These are phyloP conservation scores for Cnemophilus loriae DNA, from an alignment of 2,113 vertebrate genomes.

Conservation along the genomic window DNA sequence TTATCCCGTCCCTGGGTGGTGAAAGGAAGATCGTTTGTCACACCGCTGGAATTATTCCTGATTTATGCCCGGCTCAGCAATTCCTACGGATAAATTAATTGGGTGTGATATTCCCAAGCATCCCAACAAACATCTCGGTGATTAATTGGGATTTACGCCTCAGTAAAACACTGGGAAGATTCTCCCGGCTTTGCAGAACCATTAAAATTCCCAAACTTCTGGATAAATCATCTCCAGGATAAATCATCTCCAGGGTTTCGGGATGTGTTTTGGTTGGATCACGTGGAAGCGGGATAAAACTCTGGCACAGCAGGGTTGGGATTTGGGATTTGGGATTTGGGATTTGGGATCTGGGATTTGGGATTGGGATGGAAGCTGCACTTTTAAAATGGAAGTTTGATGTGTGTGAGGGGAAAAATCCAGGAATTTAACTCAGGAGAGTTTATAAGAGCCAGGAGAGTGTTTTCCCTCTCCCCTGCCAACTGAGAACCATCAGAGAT, in stretches of 20 bases:
- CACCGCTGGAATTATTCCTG: background rate
- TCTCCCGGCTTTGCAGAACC: background rate
- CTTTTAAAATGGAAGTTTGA: background rate
- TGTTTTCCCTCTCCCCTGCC: background rate
- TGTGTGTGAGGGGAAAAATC: background rate
- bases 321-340: background rate
- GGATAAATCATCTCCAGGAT: background rate
- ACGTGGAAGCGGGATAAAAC: background rate
- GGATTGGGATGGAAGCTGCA: background rate
- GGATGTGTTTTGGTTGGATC: background rate
- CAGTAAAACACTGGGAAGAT: background rate
- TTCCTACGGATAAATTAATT: constrained; percentile 8
- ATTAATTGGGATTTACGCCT: constrained; percentile 6
- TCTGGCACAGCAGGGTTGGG: background rate
- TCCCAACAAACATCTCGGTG: background rate
- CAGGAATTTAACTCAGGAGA: background rate
- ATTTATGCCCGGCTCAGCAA: background rate
- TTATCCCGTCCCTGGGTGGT: background rate
- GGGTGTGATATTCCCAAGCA: background rate
- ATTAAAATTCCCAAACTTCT: too few relatives aligned
- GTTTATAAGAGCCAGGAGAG: background rate
- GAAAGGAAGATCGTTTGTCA: background rate
- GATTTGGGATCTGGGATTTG: background rate
- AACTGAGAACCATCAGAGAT: background rate
- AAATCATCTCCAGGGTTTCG: background rate